These are phyloP conservation scores for Drosophila cognata DNA, from an alignment of 2,888 invertebrate species.

Conservation along the genomic window DNA sequence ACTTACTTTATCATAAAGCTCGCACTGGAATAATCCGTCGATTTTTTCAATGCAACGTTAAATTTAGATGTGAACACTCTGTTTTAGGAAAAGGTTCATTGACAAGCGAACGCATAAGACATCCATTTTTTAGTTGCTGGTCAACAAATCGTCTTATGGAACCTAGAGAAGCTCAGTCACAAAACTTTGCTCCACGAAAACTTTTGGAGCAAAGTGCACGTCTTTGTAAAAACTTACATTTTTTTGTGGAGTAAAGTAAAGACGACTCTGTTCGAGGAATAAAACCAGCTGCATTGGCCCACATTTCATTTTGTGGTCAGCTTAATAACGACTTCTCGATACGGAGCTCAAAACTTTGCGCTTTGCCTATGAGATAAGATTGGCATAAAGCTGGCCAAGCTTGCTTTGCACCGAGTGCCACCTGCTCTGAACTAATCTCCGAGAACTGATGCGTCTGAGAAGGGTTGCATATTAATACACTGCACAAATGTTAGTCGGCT, in stretches of 20 bases:
- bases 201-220: constrained; percentile 69
- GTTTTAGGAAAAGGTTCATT: neutral
- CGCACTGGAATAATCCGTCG: neutral
- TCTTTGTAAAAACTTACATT: constrained; percentile 64
- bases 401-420: constrained; percentile 16
- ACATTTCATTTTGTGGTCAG: constrained; percentile 67
- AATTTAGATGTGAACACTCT: neutral
- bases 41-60: neutral
- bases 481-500: constrained; percentile 72
- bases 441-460: constrained; percentile 28
- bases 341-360: constrained; percentile 61
- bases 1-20: neutral
- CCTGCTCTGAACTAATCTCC: constrained; percentile 45
- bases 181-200: constrained; percentile 60
- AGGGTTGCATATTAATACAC: constrained; percentile 73
- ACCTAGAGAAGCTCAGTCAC: constrained; percentile 47
- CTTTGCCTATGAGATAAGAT: constrained; percentile 70
- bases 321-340: constrained; percentile 79
- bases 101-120: neutral
- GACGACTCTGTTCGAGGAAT: constrained; percentile 46
- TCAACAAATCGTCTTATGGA: constrained; percentile 68
- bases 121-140: constrained; percentile 31
- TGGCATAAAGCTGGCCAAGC: constrained; percentile 50
- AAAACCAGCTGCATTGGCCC: constrained; percentile 36
- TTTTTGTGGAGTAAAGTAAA: constrained; percentile 37